Conservation (phyloP, 2,113 vertebrate genomes). For the Pterocles burchelli region DNA sequence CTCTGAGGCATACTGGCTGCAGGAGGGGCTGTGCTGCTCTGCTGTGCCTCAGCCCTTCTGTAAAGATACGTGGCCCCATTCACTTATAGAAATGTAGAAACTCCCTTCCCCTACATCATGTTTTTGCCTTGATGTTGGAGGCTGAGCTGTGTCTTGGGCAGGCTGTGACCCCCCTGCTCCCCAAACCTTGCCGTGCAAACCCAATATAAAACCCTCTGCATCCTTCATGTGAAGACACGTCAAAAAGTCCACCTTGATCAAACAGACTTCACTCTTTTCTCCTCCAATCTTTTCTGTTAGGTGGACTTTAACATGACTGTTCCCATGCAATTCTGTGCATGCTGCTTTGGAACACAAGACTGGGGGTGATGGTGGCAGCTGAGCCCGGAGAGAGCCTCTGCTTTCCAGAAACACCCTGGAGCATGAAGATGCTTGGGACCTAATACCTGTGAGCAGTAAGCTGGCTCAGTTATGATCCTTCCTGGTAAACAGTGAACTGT, state of each 20-base stretch:
- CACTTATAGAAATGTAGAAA: background rate
- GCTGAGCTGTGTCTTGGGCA: background rate
- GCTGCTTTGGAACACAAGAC: fast-evolving
- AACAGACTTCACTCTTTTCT: background rate
- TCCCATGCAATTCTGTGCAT: background rate
- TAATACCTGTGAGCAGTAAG: background rate
- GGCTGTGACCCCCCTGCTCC: background rate
- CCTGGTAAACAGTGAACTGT: background rate
- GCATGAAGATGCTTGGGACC: background rate
- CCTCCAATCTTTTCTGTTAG: background rate
- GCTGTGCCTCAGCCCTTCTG: background rate
- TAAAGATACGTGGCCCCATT: background rate
- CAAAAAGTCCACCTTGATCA: background rate
- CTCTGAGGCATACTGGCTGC: background rate
- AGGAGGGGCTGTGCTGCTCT: background rate
- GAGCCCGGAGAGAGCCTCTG: background rate
- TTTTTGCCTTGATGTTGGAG: background rate
- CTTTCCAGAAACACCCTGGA: background rate
- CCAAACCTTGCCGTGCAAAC: too few species aligned
- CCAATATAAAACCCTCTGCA: background rate
- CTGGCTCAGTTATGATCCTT: background rate
- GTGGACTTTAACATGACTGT: background rate
- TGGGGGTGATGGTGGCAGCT: background rate
- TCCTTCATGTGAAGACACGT: background rate
- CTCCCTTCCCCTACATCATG: background rate